These are phyloP conservation scores for Sceloporus undulatus DNA, from an alignment of 2,113 vertebrate species.

Conservation along the genomic window DNA sequence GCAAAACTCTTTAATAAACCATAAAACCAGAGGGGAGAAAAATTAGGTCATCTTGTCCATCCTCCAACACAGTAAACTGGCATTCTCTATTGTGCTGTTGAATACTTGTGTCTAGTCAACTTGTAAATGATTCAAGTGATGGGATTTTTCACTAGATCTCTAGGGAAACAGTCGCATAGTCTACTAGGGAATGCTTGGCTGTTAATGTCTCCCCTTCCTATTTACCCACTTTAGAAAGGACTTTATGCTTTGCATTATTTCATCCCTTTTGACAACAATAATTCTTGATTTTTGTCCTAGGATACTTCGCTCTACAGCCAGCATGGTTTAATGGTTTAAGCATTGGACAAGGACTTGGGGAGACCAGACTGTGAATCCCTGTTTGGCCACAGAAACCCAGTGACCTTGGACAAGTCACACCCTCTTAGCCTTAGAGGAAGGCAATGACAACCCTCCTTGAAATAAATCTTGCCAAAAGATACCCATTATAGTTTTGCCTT, in stretches of 20 bases:
- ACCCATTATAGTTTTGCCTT: too few species aligned
- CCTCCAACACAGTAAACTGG: accelerated
- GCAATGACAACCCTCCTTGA: too few species aligned
- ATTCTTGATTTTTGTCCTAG: constrained; percentile 1
- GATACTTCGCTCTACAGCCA: constrained; percentile 8
- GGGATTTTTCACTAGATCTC: constrained; percentile 50
- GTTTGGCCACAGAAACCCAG: too few species aligned
- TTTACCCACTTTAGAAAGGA: background rate
- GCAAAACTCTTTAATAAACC: constrained; percentile 73
- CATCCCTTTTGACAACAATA: background rate
- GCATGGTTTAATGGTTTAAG: too few species aligned
- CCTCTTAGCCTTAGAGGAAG: too few species aligned
- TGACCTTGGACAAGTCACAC: too few species aligned
- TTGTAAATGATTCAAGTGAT: constrained; percentile 62
- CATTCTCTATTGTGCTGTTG: background rate
- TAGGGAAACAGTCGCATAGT: constrained; percentile 8
- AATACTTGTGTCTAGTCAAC: constrained; percentile 48
- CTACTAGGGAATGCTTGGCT: background rate
- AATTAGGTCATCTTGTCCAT: constrained; percentile 65
- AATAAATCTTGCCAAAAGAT: too few species aligned
- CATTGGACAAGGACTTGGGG: too few species aligned
- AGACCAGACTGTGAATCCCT: too few species aligned
- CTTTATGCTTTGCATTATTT: background rate
- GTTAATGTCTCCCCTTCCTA: background rate
- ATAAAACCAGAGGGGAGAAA: constrained; percentile 54